phyloP scores from a whole-genome alignment of 64 coral and sea anemone species.

The Montipora cactus region DNA sequence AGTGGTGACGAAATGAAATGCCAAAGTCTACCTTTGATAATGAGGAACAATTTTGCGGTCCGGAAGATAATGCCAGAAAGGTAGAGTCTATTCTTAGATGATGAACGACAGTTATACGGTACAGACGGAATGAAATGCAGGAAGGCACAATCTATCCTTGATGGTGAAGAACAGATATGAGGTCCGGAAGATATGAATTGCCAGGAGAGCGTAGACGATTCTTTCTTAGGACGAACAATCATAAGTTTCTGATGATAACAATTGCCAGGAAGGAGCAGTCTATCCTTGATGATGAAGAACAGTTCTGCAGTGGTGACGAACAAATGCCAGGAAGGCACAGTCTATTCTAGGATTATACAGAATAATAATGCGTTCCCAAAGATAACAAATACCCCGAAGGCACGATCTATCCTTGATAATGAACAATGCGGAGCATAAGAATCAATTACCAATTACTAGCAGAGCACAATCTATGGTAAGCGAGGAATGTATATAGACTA shows the following conservation, averaged over 20 bases:
- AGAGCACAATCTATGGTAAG: constrained; percentile 8
- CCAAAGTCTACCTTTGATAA: not conserved
- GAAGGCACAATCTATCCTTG: too few relatives aligned
- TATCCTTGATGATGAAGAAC: not conserved
- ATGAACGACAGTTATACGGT: too few relatives aligned
- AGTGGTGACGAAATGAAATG: not conserved
- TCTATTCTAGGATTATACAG: not conserved
- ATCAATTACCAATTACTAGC: not conserved
- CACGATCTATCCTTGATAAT: not conserved
- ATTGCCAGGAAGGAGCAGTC: not conserved
- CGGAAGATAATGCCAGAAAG: too few relatives aligned
- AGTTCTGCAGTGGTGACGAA: not conserved
- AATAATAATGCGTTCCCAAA: not conserved
- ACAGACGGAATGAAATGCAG: too few relatives aligned
- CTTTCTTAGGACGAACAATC: not conserved
- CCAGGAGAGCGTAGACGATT: not conserved
- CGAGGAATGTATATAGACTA: not conserved
- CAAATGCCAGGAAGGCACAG: not conserved
- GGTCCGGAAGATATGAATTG: too few relatives aligned
- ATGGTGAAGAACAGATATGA: too few relatives aligned
- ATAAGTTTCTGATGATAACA: not conserved
- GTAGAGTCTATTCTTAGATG: too few relatives aligned
- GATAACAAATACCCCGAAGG: not conserved
- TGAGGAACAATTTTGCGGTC: not conserved
- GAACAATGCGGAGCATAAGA: not conserved